phyloP scores from a whole-genome alignment of 2,113 vertebrate genomes.

The Dendropsophus ebraccatus region DNA sequence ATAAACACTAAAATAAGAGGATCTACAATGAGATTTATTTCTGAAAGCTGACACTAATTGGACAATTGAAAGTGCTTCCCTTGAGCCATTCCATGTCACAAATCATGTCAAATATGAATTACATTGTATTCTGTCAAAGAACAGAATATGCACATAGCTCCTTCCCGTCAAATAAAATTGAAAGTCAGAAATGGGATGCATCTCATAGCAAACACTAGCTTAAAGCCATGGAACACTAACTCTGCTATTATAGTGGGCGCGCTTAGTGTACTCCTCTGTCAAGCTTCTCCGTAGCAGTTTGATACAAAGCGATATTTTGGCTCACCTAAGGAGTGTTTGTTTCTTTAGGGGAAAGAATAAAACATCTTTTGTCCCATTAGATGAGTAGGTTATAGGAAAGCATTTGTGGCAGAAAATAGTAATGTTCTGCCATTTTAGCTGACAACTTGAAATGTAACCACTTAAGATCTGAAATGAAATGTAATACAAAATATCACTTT shows the following conservation, averaged over 20 bases:
- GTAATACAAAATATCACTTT: conserved; percentile 57
- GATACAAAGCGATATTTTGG: conserved; percentile 45
- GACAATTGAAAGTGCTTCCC: conserved; percentile 4
- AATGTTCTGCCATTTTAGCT: conserved; percentile 52
- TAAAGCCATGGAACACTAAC: not conserved
- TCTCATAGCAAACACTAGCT: not conserved
- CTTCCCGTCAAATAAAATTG: not conserved
- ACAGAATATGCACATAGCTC: conserved; percentile 7
- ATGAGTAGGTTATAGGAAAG: conserved; percentile 35
- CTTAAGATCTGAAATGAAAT: conserved; percentile 54
- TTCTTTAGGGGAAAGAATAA: not conserved
- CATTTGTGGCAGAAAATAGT: conserved; percentile 43
- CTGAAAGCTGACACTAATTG: conserved; percentile 35
- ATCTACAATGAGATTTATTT: not conserved
- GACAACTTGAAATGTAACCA: conserved; percentile 52
- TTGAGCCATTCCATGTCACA: conserved; percentile 25
- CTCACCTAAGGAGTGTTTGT: conserved; percentile 11
- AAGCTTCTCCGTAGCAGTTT: conserved; percentile 12
- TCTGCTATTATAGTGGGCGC: not conserved
- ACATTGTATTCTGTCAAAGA: not conserved
- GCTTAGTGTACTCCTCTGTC: conserved; percentile 15
- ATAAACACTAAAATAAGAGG: not conserved
- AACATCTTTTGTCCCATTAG: conserved; percentile 16
- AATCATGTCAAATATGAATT: not conserved
- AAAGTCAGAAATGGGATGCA: not conserved